Conservation (phyloP, 2,113 vertebrate species). For the Glareola pratincola region DNA sequence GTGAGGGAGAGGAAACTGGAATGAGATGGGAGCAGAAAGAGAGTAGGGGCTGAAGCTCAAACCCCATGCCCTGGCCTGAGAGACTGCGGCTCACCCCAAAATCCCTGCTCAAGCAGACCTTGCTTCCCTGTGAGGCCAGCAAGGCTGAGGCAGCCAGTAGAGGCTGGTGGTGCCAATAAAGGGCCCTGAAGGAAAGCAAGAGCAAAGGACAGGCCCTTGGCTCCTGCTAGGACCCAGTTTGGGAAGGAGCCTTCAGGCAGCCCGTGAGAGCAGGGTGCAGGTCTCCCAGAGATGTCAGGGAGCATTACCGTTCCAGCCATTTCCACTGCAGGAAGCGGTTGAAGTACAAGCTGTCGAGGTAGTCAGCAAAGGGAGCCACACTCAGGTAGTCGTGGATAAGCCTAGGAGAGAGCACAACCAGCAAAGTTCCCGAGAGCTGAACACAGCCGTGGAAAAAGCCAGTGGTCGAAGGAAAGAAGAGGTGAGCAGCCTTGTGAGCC, state of each 20-base stretch:
- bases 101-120: background rate
- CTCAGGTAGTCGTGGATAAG: constrained; percentile 94
- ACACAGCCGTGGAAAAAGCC: background rate
- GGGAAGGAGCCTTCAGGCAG: background rate
- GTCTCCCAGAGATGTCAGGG: background rate
- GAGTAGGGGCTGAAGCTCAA: background rate
- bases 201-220: background rate
- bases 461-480: background rate
- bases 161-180: background rate
- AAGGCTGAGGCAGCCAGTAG: background rate
- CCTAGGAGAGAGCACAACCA: constrained; percentile 69
- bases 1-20: constrained; percentile 21
- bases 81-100: background rate
- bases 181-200: background rate
- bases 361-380: constrained; percentile 92
- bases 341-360: constrained; percentile 96
- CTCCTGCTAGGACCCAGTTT: background rate
- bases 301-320: constrained; percentile 89
- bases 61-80: background rate
- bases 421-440: background rate
- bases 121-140: background rate
- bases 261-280: background rate
- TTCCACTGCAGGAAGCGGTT: constrained; percentile 99
- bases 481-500: background rate
- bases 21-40: background rate